Percentiles rank a stretch among this genome's conserved stretches.
Evolutionary conservation across 2,888 invertebrate species (phyloP).

Genomic region (Cenopis cana): DNA sequence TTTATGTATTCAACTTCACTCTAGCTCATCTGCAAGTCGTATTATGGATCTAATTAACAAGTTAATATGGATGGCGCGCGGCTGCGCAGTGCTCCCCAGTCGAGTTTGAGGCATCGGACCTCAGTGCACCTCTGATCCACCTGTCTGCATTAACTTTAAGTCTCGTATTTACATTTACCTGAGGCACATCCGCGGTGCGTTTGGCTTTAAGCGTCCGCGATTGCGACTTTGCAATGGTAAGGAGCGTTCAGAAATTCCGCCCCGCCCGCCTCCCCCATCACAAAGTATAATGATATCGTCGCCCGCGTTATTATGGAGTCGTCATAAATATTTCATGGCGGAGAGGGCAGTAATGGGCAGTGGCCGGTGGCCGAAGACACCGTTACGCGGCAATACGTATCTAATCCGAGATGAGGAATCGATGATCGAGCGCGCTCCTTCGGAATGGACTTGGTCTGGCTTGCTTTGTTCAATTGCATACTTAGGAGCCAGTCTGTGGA

Average conservation of each 20-base stretch:
- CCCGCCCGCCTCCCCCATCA: constrained; percentile 84
- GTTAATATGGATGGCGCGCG: constrained; percentile 92
- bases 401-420: constrained; percentile 46
- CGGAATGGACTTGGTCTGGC: neutral
- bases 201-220: constrained; percentile 59
- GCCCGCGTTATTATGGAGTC: constrained; percentile 83
- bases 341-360: constrained; percentile 82
- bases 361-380: constrained; percentile 55
- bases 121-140: constrained; percentile 17
- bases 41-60: constrained; percentile 96
- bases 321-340: constrained; percentile 85
- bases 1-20: constrained; percentile 88
- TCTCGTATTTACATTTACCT: constrained; percentile 64
- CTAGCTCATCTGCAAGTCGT: constrained; percentile 95
- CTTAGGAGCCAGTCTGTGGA: neutral
- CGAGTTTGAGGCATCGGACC: constrained; percentile 51
- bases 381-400: constrained; percentile 48
- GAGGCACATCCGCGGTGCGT: constrained; percentile 58
- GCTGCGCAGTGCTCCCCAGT: constrained; percentile 70
- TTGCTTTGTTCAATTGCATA: neutral
- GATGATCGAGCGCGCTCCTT: constrained; percentile 18
- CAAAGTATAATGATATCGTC: constrained; percentile 86
- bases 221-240: constrained; percentile 84
- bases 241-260: constrained; percentile 84
- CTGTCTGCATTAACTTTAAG: constrained; percentile 54